A percentile compares a stretch with the other conserved stretches of the same genome.
These are phyloP conservation scores for Ramphastos sulfuratus DNA, from an alignment of 2,113 vertebrate genomes.

Conservation along the genomic window DNA sequence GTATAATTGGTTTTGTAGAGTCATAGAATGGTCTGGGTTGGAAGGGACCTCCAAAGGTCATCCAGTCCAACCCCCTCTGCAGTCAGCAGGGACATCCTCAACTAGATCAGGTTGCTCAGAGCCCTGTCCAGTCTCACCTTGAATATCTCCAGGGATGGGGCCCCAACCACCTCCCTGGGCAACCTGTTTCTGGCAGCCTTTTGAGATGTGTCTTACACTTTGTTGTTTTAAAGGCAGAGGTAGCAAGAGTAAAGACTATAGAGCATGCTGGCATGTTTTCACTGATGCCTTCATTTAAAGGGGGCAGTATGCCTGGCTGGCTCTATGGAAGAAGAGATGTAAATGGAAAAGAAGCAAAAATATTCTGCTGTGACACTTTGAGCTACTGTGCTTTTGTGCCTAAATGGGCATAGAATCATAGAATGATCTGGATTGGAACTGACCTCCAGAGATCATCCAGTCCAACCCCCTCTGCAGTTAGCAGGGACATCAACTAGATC, in stretches of 20 bases:
- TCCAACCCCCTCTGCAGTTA: too few relatives aligned
- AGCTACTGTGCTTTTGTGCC: background rate
- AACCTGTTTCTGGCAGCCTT: background rate
- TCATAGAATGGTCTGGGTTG: too few relatives aligned
- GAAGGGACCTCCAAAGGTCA: too few relatives aligned
- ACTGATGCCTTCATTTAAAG: background rate
- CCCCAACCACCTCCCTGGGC: too few relatives aligned
- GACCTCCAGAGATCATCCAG: too few relatives aligned
- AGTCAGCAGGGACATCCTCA: too few relatives aligned
- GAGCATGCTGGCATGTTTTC: background rate
- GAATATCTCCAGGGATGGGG: too few relatives aligned
- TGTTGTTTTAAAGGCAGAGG: background rate
- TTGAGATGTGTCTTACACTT: background rate
- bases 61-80: too few relatives aligned
- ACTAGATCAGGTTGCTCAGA: too few relatives aligned
- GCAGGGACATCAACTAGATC: too few relatives aligned
- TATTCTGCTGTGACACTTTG: background rate
- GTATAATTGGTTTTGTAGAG: background rate
- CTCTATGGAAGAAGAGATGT: background rate
- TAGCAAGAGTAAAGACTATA: background rate
- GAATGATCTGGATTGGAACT: too few relatives aligned
- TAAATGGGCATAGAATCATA: background rate
- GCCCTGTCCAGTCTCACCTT: too few relatives aligned
- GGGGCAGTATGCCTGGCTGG: fast-evolving
- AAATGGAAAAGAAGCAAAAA: background rate